These are phyloP conservation scores for Momotus momota DNA, from an alignment of 2,797 vertebrate genomes.

Conservation along the genomic window DNA sequence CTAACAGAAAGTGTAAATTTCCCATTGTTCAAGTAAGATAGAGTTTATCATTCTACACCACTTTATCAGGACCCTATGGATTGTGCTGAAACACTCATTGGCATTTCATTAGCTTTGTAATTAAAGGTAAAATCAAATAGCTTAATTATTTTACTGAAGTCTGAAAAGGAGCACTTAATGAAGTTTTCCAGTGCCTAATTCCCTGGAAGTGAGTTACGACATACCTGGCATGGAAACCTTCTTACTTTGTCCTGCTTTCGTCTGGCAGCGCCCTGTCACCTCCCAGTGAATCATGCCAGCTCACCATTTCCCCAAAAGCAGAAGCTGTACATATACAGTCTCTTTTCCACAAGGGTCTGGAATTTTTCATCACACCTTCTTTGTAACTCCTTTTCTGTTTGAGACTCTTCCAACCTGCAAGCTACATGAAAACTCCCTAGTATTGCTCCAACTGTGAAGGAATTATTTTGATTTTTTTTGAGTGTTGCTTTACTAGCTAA, in stretches of 20 bases:
- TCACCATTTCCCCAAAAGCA: background rate
- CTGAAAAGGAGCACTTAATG: constrained; percentile 35
- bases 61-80: constrained; percentile 27
- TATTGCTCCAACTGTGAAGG: background rate
- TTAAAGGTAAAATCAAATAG: constrained; percentile 51
- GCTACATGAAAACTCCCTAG: background rate
- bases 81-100: constrained; percentile 38
- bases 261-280: background rate
- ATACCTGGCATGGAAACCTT: constrained; percentile 18
- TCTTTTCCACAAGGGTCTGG: background rate
- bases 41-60: constrained; percentile 1
- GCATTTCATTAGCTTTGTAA: constrained; percentile 51
- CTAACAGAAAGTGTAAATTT: constrained; percentile 19
- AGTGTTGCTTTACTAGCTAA: background rate
- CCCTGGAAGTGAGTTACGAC: constrained; percentile 31
- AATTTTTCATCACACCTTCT: background rate
- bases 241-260: background rate
- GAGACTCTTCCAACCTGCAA: background rate
- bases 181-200: constrained; percentile 26
- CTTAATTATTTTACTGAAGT: constrained; percentile 50
- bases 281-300: background rate
- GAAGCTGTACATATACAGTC: background rate
- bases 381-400: background rate
- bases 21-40: background rate
- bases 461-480: background rate